Evolutionary conservation across 2,797 vertebrate genomes (phyloP).

Genomic region (Melanotaenia maccullochi): DNA sequence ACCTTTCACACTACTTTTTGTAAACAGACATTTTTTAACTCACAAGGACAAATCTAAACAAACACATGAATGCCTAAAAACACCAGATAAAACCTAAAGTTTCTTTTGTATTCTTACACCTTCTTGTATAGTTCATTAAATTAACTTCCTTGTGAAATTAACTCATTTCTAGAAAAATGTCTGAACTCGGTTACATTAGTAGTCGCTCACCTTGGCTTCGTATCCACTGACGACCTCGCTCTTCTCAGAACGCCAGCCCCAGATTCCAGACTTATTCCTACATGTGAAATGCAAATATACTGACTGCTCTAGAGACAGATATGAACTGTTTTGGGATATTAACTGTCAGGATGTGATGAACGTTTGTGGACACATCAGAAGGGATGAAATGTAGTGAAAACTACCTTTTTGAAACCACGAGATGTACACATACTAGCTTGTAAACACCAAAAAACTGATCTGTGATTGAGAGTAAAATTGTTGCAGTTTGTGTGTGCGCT

Average conservation of each 20-base stretch:
- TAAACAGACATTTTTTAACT: background rate
- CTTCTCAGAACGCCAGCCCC: constrained; percentile 98
- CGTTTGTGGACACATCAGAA: background rate
- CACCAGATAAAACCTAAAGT: background rate
- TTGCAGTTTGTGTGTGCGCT: background rate
- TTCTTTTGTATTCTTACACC: background rate
- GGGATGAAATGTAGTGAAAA: background rate
- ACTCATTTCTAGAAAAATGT: background rate
- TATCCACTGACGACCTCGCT: constrained; percentile 93
- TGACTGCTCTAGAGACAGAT: background rate
- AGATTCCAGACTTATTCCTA: constrained; percentile 97
- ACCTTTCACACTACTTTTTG: background rate
- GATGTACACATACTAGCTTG: background rate
- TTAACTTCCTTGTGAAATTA: background rate
- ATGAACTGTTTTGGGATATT: background rate
- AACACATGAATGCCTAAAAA: background rate
- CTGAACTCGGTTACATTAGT: background rate
- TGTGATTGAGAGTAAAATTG: background rate
- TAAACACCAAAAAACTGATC: background rate
- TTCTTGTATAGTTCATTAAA: background rate
- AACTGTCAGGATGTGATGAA: background rate
- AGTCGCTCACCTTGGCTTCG: constrained; percentile 88
- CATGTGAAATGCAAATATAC: constrained; percentile 1
- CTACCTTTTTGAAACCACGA: background rate
- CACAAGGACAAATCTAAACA: background rate